Evolutionary conservation across 2,888 invertebrate genomes (phyloP).

Genomic region (Leptura quadrifasciata): DNA sequence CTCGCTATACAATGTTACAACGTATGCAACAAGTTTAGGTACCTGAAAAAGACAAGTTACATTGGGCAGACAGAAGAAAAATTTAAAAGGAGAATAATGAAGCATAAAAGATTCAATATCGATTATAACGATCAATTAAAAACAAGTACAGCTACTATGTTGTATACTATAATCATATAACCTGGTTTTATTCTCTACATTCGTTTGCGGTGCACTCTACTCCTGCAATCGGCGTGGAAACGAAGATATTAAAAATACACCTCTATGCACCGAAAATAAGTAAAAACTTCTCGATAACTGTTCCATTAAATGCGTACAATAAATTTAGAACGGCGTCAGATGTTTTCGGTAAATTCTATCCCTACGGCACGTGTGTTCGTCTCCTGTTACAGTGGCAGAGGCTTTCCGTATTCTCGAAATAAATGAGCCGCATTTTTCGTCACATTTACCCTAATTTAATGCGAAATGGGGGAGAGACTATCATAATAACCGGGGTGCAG

Average conservation of each 20-base stretch:
- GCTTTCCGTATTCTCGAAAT: constrained; percentile 57
- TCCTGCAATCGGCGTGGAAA: not conserved
- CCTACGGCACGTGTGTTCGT: constrained; percentile 43
- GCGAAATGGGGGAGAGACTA: constrained; percentile 53
- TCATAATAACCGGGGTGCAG: constrained; percentile 20
- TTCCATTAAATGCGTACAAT: not conserved
- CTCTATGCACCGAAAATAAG: constrained; percentile 1
- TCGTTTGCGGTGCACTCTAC: no score
- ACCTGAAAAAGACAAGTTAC: no score
- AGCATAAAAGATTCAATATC: no score
- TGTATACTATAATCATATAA: no score
- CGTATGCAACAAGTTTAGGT: no score
- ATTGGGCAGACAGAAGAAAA: no score
- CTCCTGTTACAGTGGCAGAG: constrained; percentile 25
- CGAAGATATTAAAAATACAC: not conserved
- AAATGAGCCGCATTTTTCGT: constrained; percentile 59
- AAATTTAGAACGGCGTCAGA: constrained; percentile 36
- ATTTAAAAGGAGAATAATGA: no score
- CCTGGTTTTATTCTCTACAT: no score
- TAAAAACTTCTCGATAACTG: constrained; percentile 14
- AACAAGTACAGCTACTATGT: no score
- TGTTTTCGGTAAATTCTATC: constrained; percentile 23
- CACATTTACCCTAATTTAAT: constrained; percentile 63
- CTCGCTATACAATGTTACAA: no score
- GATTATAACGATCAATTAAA: no score